A percentile compares a stretch with the other conserved stretches of the same genome.
Evolutionary conservation across 1,140 invertebrate genomes (phyloP).

Genomic region (Leptinotarsa defecta): DNA sequence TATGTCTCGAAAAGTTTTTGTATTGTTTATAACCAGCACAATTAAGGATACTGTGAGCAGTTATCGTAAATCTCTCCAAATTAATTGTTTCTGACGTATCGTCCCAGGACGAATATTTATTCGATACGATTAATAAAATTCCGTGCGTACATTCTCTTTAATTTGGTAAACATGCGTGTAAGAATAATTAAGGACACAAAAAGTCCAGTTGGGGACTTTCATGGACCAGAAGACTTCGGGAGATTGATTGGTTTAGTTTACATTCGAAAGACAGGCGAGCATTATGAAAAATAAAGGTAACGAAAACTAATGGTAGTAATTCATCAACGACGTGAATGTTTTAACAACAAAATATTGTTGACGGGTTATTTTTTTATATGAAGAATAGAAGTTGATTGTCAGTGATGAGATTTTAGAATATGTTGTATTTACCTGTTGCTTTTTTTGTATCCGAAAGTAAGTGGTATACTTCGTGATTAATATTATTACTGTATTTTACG

Average conservation of each 20-base stretch:
- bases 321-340: neutral
- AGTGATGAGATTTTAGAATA: no score
- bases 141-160: neutral
- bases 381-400: no score
- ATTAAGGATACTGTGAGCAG: conserved; percentile 17
- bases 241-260: neutral
- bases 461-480: no score
- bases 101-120: neutral
- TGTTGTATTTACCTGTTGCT: no score
- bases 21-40: conserved; percentile 22
- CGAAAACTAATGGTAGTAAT: neutral
- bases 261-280: neutral
- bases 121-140: neutral
- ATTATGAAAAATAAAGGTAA: neutral
- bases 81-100: conserved; percentile 10
- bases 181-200: neutral
- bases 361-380: no score
- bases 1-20: conserved; percentile 11
- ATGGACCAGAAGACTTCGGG: neutral
- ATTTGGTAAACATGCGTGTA: neutral
- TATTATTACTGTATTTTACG: no score
- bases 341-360: no score
- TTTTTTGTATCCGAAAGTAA: no score
- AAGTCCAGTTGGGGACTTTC: neutral
- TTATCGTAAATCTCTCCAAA: conserved; percentile 19